These are phyloP conservation scores for Patella depressa DNA, from an alignment of 2,888 invertebrate genomes.

Conservation along the genomic window DNA sequence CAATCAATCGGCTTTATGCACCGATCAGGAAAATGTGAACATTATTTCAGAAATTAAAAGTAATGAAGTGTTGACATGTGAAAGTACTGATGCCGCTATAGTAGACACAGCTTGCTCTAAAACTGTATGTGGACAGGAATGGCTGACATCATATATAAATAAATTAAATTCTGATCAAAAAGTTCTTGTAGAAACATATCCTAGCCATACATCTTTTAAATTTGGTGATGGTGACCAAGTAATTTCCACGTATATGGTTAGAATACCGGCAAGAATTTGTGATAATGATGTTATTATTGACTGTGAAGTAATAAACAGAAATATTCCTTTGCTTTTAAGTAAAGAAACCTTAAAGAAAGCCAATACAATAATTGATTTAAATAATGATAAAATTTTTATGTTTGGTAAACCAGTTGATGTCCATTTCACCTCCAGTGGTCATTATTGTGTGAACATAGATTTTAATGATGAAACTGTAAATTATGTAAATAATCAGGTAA, in stretches of 20 bases:
- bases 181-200: not conserved
- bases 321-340: slow-evolving; percentile 29
- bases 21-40: too few species aligned
- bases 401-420: slow-evolving; percentile 22
- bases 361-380: slow-evolving; percentile 20
- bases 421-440: slow-evolving; percentile 28
- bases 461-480: not conserved
- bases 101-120: not conserved
- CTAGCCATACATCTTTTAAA: slow-evolving; percentile 16
- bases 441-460: slow-evolving; percentile 27
- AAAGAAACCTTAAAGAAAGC: slow-evolving; percentile 27
- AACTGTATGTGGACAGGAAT: not conserved
- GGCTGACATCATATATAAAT: not conserved
- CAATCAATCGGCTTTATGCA: too few species aligned
- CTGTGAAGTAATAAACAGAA: slow-evolving; percentile 22
- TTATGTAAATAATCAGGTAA: not conserved
- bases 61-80: not conserved
- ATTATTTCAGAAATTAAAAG: too few species aligned
- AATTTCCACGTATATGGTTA: slow-evolving; percentile 15
- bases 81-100: not conserved
- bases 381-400: slow-evolving; percentile 27
- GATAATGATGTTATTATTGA: slow-evolving; percentile 13
- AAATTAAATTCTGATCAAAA: not conserved
- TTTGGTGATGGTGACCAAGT: slow-evolving; percentile 30
- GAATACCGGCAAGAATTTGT: slow-evolving; percentile 21